Evolutionary conservation across 2,797 vertebrate genomes (phyloP).

Genomic region (Enteromius mattozi): DNA sequence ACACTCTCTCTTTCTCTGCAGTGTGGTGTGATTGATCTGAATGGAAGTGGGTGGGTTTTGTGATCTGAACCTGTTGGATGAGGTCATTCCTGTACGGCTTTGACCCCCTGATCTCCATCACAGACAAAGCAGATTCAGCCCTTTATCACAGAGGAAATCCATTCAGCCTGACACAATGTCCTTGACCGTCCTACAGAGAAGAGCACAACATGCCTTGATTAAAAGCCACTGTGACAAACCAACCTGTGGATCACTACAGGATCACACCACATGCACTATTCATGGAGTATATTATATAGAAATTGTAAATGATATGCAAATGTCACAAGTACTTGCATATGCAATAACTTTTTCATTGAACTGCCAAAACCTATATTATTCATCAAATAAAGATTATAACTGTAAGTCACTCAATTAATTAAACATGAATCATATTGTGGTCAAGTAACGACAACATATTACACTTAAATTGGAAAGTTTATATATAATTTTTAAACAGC

Average conservation of each 20-base stretch:
- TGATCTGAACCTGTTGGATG: constrained; percentile 36
- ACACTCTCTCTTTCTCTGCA: neutral
- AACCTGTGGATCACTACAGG: constrained; percentile 2
- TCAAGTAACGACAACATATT: neutral
- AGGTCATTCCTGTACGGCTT: constrained; percentile 40
- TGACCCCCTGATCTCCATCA: constrained; percentile 39
- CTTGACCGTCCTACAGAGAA: constrained; percentile 42
- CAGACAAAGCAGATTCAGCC: constrained; percentile 12
- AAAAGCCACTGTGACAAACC: neutral
- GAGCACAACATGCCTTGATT: constrained; percentile 17
- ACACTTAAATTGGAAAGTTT: neutral
- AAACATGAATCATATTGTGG: neutral
- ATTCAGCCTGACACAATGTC: constrained; percentile 16
- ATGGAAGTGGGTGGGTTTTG: neutral
- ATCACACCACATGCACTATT: neutral
- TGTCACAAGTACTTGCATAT: neutral
- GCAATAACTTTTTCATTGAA: neutral
- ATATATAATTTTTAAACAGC: neutral
- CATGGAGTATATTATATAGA: neutral
- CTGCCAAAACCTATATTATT: neutral
- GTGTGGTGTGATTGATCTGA: constrained; percentile 9
- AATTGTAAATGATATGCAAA: neutral
- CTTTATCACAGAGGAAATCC: constrained; percentile 36
- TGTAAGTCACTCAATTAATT: neutral
- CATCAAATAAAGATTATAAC: neutral